Base-by-base conservation (phyloP, 2,113 vertebrate genomes). In the Onychostoma macrolepis region DNA sequence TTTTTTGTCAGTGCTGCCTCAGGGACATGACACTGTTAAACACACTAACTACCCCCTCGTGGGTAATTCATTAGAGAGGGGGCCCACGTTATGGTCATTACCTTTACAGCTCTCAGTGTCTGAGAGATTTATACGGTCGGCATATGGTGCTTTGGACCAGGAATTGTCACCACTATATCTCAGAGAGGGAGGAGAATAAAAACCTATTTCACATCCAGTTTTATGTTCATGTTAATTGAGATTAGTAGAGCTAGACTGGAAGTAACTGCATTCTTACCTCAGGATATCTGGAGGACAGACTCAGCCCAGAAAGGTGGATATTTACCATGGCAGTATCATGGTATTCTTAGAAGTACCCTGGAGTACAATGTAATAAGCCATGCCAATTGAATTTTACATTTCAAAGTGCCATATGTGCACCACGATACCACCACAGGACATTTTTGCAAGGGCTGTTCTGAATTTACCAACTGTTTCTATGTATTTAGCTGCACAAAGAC, bases 171-270 rank as follows among this genome's bases (percentile, higher is more conserved):
- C 67, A 21, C 69, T 84, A 84, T 84, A 84, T 84, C 13, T 84
- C 48, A 58, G 45, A 21, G 48, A 84, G 69, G 83, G 33, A 74
- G 83, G 83, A 58, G 82, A 74, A 74, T 72, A 84, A 72, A 71
- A 83, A 83, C 61, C 82, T 56, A 56, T 84, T 84, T 84, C 67
- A 58, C 21, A 38, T 84, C 2, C 50, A 26, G 24, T 84, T 84
- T 84, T 84, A 84, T 84, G 69, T 72, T 74, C 48, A 74, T 58
- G 83, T 58, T 84, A 84, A 84, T 84, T 84, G 69, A 84, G 83
- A 84, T 84, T 58, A 84, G 83, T 84, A 58, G 48, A 83, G 58
- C 36, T 65, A 30, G n/a, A 28, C 4, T 83, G 26, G 61, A 67
- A 83, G 45, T n/a, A 53, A 56, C 69, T 36, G 63, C 58, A 82